Evolutionary conservation across 2,888 invertebrate genomes (phyloP), one percentile per base, ranked within the genome.

Genomic region (Auanema sp.): DNA sequence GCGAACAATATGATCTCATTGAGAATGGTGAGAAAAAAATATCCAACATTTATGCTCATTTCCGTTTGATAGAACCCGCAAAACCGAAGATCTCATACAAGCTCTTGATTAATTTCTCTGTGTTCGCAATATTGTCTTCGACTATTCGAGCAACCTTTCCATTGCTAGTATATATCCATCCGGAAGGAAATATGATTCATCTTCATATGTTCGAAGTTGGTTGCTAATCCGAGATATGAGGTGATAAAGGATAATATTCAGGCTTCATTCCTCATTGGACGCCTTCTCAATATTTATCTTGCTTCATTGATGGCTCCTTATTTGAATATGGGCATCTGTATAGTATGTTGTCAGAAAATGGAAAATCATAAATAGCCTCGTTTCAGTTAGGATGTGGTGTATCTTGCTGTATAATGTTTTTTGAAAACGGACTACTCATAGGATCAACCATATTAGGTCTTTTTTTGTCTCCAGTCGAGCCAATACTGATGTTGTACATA

Each of bases 231-330:
- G 43, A 43, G 47, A 21, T 47, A 5, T 3, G 10, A 47, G 10
- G 21, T 47, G 47, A 47, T 6, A 47, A 43, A 18, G 16, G 10
- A 47, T 47, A 2, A 12, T n/a, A 58, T 65, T 41, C 55, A 68
- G 71, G 62, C 64, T 0, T 69, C 65, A 50, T 68, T 64, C 62
- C 60, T 69, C 53, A 57, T 60, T 56, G 73, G 71, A 0, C 65
- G 71, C 25, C 43, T 55, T 6, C 52, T 60, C 8, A 43, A 70
- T 10, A 47, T 68, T 11, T 60, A 71, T 47, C 58, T 64, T 18
- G 64, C 73, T 1, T 69, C 71, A 16, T 63, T 66, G 33, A 71
- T 73, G 61, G 71, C 73, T 24, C 71, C 73, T 1, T 70, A 67
- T 50, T 73, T 73, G 21, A 51, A 64, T 11, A 42, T 73, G 33